A percentile compares a stretch with the other conserved stretches of the same genome.
Conservation (phyloP, 2,888 invertebrate species). For the Drosophila antonietae region DNA sequence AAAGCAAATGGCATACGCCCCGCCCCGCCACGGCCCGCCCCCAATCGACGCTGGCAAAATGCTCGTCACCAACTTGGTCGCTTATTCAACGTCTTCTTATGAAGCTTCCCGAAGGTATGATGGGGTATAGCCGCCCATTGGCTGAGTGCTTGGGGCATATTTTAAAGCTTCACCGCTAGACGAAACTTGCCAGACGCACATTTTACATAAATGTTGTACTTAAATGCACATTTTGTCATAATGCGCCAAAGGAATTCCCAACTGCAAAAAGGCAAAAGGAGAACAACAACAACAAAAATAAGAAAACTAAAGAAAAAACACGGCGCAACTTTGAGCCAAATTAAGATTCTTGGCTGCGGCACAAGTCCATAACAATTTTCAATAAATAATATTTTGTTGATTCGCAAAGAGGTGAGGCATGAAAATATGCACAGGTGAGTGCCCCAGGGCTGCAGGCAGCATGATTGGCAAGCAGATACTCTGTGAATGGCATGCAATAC, state of each 20-base stretch:
- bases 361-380: constrained; percentile 69
- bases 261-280: background rate
- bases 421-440: constrained; percentile 24
- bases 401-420: constrained; percentile 19
- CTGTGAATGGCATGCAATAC: background rate
- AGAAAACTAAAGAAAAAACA: constrained; percentile 9
- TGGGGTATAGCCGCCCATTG: background rate
- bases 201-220: constrained; percentile 80
- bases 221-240: constrained; percentile 80
- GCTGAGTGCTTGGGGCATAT: constrained; percentile 56
- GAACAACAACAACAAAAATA: background rate
- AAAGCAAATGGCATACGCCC: constrained; percentile 64
- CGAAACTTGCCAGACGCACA: constrained; percentile 79
- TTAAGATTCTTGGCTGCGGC: constrained; percentile 68
- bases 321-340: constrained; percentile 53
- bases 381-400: constrained; percentile 73
- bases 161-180: constrained; percentile 54
- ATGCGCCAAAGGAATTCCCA: constrained; percentile 39
- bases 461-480: background rate
- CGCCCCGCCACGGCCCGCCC: background rate
- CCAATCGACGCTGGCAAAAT: constrained; percentile 69
- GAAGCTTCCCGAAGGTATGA: constrained; percentile 3
- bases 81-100: constrained; percentile 59
- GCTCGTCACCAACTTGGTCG: constrained; percentile 74
- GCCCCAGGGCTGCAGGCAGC: background rate